Evolutionary conservation across 2,888 invertebrate genomes (phyloP), one percentile per base, ranked within the genome.

Genomic region (Charanyca ferruginea): DNA sequence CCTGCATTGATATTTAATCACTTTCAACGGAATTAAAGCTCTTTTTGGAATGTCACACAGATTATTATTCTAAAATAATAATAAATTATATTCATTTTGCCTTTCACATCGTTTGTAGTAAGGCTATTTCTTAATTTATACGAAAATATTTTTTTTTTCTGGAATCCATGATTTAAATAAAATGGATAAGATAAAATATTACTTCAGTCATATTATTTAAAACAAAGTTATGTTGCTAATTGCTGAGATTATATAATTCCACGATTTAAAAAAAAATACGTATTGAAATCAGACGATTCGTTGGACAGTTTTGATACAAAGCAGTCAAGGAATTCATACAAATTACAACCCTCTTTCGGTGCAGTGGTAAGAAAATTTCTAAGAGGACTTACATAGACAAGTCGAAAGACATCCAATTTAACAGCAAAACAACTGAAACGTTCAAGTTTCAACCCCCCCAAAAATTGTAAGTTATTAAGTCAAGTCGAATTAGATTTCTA

Each of bases 401-500:
- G 8, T 20, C 44, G 8, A 28, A 65, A 73, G 44, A 54, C 23
- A 57, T 52, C 41, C 61, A 72, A 72, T 80, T 72, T 64, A 53
- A 42, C 42, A 70, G 53, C 38, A 55, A 52, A 79, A 69, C 65
- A 69, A 72, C 64, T 55, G 41, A 62, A 71, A 57, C 22, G 45
- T 28, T 75, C 44, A 49, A 69, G 53, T 73, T 80, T 64, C 51
- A 22, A 64, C 70, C 23, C 25, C 41, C 1, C 66, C 65, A 64
- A 71, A 80, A 78, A 81, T 83, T 54, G 57, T 69, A 67, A 73
- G 63, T 77, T 77, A 68, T 70, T 69, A 81, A 67, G 58, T 54
- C 73, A 70, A 77, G 68, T 68, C 60, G 59, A 76, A 81, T 76
- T 75, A 78, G 73, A 76, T 81, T 80, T 63, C 73, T 63, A 83